Conservation (phyloP, 2,113 vertebrate genomes). For the Hymenochirus boettgeri region DNA sequence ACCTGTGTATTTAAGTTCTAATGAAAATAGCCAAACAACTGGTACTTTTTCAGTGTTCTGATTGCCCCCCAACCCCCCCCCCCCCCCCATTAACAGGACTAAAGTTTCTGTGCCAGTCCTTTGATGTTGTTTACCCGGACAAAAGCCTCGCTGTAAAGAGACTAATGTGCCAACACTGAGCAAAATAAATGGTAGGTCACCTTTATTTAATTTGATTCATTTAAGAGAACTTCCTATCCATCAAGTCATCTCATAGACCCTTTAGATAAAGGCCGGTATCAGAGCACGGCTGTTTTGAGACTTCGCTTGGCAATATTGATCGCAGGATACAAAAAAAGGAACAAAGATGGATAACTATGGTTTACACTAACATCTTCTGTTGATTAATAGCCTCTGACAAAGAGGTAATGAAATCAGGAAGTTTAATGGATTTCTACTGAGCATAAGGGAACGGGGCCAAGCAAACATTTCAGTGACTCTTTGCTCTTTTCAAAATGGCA, state of each 20-base stretch:
- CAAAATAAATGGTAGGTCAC: not conserved
- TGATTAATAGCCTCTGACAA: conserved; percentile 25
- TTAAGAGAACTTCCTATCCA: not conserved
- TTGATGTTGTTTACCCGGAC: too few relatives aligned
- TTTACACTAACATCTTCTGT: conserved; percentile 9
- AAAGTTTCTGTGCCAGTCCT: too few relatives aligned
- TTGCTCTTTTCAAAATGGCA: not conserved
- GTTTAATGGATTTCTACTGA: not conserved
- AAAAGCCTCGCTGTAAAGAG: too few relatives aligned
- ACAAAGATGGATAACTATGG: conserved; percentile 6
- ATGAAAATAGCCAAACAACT: too few relatives aligned
- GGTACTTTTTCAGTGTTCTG: too few relatives aligned
- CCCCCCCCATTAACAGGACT: too few relatives aligned
- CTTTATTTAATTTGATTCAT: not conserved
- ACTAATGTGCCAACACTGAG: not conserved
- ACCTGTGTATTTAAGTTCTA: too few relatives aligned
- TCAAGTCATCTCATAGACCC: not conserved
- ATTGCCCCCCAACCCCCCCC: too few relatives aligned
- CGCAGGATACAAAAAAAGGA: not conserved
- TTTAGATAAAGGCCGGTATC: not conserved
- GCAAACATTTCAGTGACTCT: not conserved
- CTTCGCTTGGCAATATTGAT: conserved; percentile 8
- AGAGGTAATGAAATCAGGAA: conserved; percentile 11
- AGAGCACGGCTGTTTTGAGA: not conserved
- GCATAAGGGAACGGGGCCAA: not conserved